These are phyloP conservation scores for Anarsia innoxiella DNA, from an alignment of 2,888 invertebrate genomes.

Conservation along the genomic window DNA sequence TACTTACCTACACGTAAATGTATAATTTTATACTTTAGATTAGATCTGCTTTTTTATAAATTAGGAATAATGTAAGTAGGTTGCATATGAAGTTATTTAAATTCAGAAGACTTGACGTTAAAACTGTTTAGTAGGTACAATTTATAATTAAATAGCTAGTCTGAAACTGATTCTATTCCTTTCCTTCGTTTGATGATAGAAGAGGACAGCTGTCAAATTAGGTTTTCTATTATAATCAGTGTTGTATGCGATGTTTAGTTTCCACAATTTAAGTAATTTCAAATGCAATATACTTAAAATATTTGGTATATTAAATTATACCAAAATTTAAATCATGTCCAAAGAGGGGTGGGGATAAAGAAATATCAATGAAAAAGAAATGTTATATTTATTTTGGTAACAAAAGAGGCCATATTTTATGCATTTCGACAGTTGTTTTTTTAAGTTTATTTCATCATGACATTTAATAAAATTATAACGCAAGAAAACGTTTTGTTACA, in stretches of 20 bases:
- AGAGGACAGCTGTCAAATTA: no score
- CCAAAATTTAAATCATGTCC: slow-evolving; percentile 59
- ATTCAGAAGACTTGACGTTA: no score
- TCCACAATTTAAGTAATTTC: no score
- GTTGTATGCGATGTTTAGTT: no score
- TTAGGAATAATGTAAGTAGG: slow-evolving; percentile 15
- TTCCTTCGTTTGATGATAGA: no score
- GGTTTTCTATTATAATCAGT: no score
- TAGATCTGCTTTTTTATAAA: slow-evolving; percentile 36
- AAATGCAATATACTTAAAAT: no score
- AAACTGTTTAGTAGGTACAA: no score
- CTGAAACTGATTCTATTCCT: no score
- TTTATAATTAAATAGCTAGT: no score
- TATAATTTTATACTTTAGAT: slow-evolving; percentile 25
- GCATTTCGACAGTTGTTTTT: slow-evolving; percentile 35
- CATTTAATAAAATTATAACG: background rate
- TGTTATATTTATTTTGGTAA: slow-evolving; percentile 54
- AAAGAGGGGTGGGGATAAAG: slow-evolving; percentile 49
- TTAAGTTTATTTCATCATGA: slow-evolving; percentile 30
- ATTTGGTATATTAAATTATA: slow-evolving; percentile 35
- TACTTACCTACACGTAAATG: slow-evolving; percentile 4
- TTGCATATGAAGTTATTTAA: no score
- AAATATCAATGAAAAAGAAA: slow-evolving; percentile 35
- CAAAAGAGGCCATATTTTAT: slow-evolving; percentile 48
- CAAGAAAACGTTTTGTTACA: no score